Evolutionary conservation across 2,113 vertebrate species (phyloP).

Genomic region (Origma solitaria): DNA sequence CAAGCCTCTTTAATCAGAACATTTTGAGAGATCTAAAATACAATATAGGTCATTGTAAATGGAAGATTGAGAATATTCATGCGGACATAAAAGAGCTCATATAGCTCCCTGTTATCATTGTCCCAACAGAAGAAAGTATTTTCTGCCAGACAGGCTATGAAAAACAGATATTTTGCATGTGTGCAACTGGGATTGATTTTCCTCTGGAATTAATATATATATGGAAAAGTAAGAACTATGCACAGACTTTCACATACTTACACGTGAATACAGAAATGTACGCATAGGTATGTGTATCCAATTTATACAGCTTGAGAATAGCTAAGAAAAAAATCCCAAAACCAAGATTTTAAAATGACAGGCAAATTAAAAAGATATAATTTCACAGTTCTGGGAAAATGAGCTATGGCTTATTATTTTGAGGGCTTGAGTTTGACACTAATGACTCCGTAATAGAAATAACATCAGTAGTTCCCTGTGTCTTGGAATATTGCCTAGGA

Average conservation of each 20-base stretch:
- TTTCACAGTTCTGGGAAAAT: not conserved
- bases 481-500: not conserved
- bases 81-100: not conserved
- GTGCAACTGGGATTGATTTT: conserved; percentile 3
- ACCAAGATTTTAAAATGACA: not conserved
- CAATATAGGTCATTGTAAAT: not conserved
- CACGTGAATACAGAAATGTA: not conserved
- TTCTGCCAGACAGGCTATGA: conserved; percentile 20
- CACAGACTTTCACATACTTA: not conserved
- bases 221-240: not conserved
- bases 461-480: not conserved
- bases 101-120: not conserved
- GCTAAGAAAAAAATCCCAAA: not conserved
- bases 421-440: not conserved
- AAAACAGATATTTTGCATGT: not conserved
- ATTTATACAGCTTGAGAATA: not conserved
- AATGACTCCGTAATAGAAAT: not conserved
- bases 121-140: not conserved
- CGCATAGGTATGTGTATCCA: not conserved
- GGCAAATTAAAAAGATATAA: not conserved
- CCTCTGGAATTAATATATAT: not conserved
- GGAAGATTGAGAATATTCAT: not conserved
- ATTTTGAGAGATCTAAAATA: not conserved
- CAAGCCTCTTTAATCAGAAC: not conserved
- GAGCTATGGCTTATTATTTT: not conserved